These are phyloP conservation scores for Benitochromis conjunctus DNA, from an alignment of 2,113 vertebrate genomes.

Conservation along the genomic window DNA sequence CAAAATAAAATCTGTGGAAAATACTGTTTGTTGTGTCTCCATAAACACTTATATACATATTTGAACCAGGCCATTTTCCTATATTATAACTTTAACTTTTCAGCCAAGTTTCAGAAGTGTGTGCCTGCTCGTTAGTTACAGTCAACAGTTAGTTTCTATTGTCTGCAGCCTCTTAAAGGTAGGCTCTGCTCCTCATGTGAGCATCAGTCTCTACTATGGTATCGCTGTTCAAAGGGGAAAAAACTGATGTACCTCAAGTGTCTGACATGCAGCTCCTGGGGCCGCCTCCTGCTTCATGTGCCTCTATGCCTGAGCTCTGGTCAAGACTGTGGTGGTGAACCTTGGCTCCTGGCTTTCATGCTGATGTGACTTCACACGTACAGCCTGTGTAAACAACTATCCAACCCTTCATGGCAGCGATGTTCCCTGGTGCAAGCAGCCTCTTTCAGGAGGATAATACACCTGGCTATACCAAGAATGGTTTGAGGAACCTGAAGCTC, in stretches of 20 bases:
- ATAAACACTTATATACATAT: too few relatives aligned
- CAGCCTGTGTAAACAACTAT: background rate
- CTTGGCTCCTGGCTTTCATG: background rate
- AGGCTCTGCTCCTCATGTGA: background rate
- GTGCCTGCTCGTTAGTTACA: background rate
- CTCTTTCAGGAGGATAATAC: background rate
- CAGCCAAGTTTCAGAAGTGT: background rate
- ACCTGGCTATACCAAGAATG: rapidly evolving
- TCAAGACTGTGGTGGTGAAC: rapidly evolving
- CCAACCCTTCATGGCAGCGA: background rate
- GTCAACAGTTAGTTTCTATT: rapidly evolving
- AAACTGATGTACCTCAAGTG: too few relatives aligned
- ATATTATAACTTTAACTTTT: background rate
- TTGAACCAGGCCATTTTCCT: background rate
- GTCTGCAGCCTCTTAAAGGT: background rate
- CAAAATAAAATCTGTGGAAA: conserved; percentile 70
- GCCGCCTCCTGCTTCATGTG: background rate
- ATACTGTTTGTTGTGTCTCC: background rate
- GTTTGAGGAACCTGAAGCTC: background rate
- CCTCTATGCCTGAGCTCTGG: too few relatives aligned
- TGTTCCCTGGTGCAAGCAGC: rapidly evolving
- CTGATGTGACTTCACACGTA: background rate
- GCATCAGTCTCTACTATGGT: background rate
- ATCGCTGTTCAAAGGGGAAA: too few relatives aligned
- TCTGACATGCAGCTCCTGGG: rapidly evolving